Base-by-base conservation (phyloP, 2,797 vertebrate species). In the Typhlichthys eigenmanni region DNA sequence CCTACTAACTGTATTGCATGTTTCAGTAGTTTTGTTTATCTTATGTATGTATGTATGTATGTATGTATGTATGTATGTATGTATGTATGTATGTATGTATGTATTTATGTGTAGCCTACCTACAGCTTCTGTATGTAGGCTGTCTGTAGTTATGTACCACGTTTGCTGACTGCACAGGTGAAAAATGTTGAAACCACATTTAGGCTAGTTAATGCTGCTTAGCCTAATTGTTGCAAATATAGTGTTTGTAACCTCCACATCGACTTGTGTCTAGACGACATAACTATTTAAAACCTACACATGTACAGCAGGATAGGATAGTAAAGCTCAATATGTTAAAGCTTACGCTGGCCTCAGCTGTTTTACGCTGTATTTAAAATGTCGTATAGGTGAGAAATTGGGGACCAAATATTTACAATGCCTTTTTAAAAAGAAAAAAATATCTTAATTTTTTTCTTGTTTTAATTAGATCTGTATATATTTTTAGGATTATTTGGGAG, bases 241-340 rank as follows among this genome's bases (percentile, higher is more conserved):
- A 34, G 54, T 55, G 13, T 3, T 38, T 38, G 34, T 8, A 38
- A 38, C 34, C 1, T 5, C 34, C 34, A 38, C 5, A 38, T 38
- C 34, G 34, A 38, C 34, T 38, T 38, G 34, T 38, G 34, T 38
- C 34, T 5, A 38, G 5, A 38, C 5, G 34, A 7, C 34, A 38
- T 8, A 38, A 38, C 34, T 38, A 38, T 6, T 38, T 38, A 1
- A 38, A 38, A 8, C 34, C 34, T 38, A 38, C 34, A 38, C 34
- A 38, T 38, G 8, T 38, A 38, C 8, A 5, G 8, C 34, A 38
- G 34, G 49, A 64, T 63, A 58, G 51, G 49, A 64, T 63, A 60
- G 53, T 64, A 60, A 48, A 48, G 68, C 60, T 67, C 61, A 72
- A 87, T 86, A 90, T 85, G 84, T 87, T 84, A 78, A 82, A 12